Base-by-base conservation (phyloP, 2,888 invertebrate species). In the Clitarchus hookeri region DNA sequence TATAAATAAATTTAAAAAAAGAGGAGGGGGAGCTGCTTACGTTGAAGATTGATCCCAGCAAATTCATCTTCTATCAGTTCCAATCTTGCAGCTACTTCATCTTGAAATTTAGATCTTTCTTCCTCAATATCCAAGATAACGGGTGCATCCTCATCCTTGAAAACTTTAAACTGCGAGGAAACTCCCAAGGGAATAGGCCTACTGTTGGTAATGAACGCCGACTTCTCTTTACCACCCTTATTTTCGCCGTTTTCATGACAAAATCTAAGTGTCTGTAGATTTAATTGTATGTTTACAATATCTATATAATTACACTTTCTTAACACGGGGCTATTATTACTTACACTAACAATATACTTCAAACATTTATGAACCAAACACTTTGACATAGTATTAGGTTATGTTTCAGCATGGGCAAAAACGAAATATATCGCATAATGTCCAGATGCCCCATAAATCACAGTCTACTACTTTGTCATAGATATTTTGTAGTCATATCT, bases 91-190 rank as follows among this genome's bases (percentile, higher is more conserved):
- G 89, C 89, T 88, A 91, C 89, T 86, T 89, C 87, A 44, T 90
- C 89, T 86, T 90, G 90, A 85, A 89, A 87, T 88, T 91, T 91
- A 80, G 90, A 88, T 86, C 91, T 90, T 91, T 96, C 96, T 89
- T 96, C 96, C 85, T 94, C 94, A 27, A 96, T 94, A 90, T 97
- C 95, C 88, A 95, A 93, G 89, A 97, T 95, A 87, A 95, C 91
- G 23, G 93, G 91, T 0, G 95, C 92, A 90, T 96, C 95, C 88
- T 94, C 93, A 89, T 97, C 96, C 27, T 93, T 93, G 91, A 96
- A 96, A 88, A 95, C 91, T 92, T 95, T 93, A 90, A 95, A 96
- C 92, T 95, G 96, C 89, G 91, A 91, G 86, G 93, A 91, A 88
- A 95, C 36, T 16, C 13, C 65, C n/a, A 65, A 65, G 23, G 65